Evolutionary conservation across 2,797 vertebrate species (phyloP).

Genomic region (Kryptolebias ocellatus): DNA sequence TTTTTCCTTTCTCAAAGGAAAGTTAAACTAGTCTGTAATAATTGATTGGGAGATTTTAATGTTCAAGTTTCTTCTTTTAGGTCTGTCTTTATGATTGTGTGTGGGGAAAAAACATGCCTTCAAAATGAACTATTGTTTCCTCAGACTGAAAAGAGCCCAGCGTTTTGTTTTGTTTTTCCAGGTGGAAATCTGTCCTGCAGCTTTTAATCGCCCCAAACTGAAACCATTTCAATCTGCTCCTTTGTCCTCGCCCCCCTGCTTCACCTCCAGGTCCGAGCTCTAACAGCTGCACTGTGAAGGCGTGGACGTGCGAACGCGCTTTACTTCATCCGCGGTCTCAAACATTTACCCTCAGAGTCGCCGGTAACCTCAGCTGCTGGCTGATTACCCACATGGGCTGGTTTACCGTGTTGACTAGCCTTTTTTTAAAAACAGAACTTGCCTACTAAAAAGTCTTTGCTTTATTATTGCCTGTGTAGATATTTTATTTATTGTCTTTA

Average conservation of each 20-base stretch:
- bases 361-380: conserved; percentile 15
- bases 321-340: too few species aligned
- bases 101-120: not conserved
- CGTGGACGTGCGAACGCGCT: too few species aligned
- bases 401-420: conserved; percentile 54
- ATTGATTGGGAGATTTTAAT: not conserved
- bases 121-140: not conserved
- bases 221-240: not conserved
- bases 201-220: not conserved
- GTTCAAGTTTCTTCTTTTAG: too few species aligned
- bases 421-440: conserved; percentile 54
- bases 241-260: not conserved
- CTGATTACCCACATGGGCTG: conserved; percentile 28
- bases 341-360: conserved; percentile 16
- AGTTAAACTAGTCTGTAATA: not conserved
- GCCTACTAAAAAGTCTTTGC: conserved; percentile 68
- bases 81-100: too few species aligned
- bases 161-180: not conserved
- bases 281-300: not conserved
- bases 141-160: not conserved
- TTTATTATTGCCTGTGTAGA: conserved; percentile 73
- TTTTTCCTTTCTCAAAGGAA: not conserved
- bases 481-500: conserved; percentile 84
- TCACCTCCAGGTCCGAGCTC: not conserved
- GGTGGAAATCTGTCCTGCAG: not conserved